Conservation (phyloP, 2,113 vertebrate species). For the Eretmochelys imbricata region DNA sequence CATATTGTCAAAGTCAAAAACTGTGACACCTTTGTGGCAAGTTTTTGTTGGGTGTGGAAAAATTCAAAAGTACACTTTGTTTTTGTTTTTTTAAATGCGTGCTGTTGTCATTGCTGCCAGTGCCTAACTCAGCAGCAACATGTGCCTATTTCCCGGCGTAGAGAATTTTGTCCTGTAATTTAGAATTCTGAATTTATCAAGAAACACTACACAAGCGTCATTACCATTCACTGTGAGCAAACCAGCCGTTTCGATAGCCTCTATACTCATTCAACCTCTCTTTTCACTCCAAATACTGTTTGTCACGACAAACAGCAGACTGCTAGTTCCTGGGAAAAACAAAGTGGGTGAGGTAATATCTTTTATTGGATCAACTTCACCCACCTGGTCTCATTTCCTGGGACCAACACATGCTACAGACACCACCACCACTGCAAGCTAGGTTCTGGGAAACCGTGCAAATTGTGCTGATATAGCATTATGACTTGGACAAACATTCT, state of each 20-base stretch:
- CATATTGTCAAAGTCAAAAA: not conserved
- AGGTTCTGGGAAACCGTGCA: not conserved
- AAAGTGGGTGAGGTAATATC: too few species aligned
- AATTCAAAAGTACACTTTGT: not conserved
- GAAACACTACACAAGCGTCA: not conserved
- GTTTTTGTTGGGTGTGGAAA: not conserved
- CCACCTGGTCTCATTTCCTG: not conserved
- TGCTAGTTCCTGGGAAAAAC: not conserved
- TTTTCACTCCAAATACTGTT: not conserved
- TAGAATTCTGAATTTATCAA: slow-evolving; percentile 9
- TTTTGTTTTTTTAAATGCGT: not conserved
- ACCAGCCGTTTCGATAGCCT: not conserved
- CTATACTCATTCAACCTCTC: not conserved
- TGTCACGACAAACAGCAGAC: not conserved
- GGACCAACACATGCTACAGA: not conserved
- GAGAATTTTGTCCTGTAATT: not conserved
- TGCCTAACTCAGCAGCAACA: not conserved
- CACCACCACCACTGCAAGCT: not conserved
- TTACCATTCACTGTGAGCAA: not conserved
- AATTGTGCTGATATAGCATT: not conserved
- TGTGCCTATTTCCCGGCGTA: not conserved
- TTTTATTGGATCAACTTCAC: too few species aligned
- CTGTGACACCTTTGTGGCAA: not conserved
- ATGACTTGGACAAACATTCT: not conserved
- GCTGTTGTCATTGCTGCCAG: not conserved